These are phyloP conservation scores for Cordilura impudica DNA, from an alignment of 2,888 invertebrate species.

Conservation along the genomic window DNA sequence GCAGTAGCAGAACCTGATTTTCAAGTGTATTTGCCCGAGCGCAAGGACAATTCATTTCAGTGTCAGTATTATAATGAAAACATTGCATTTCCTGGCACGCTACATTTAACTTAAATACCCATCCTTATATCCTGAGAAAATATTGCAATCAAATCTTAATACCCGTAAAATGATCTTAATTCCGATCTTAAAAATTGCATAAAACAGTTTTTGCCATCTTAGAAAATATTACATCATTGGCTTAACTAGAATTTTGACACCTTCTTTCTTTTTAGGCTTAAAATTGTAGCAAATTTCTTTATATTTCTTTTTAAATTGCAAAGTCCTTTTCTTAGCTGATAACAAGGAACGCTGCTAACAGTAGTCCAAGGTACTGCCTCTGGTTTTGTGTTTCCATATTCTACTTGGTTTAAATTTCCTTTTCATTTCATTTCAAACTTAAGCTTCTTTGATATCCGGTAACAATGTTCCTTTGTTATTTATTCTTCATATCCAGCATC, in stretches of 20 bases:
- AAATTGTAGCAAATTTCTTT: slow-evolving; percentile 33
- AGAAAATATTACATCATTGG: slow-evolving; percentile 73
- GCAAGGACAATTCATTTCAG: slow-evolving; percentile 57
- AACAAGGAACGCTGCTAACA: neutral
- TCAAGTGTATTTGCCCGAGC: slow-evolving; percentile 49
- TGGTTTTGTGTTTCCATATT: slow-evolving; percentile 24
- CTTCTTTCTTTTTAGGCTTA: slow-evolving; percentile 58
- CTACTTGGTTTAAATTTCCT: slow-evolving; percentile 45
- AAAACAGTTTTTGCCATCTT: slow-evolving; percentile 52
- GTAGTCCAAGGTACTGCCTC: slow-evolving; percentile 49
- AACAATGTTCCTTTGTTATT: slow-evolving; percentile 64
- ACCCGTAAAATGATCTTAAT: slow-evolving; percentile 48
- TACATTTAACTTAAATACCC: slow-evolving; percentile 48
- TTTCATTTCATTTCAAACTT: slow-evolving; percentile 36
- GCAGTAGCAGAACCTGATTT: neutral
- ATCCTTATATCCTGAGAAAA: slow-evolving; percentile 17
- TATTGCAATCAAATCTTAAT: slow-evolving; percentile 54
- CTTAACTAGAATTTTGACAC: slow-evolving; percentile 76
- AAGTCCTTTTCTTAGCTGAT: neutral
- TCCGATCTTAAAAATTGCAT: slow-evolving; percentile 43
- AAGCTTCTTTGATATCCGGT: slow-evolving; percentile 70
- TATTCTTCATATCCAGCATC: slow-evolving; percentile 24
- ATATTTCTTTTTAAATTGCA: neutral
- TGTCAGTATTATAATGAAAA: slow-evolving; percentile 15
- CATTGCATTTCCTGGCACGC: slow-evolving; percentile 57